phyloP scores from a whole-genome alignment of 2,888 invertebrate species.

The Calliopum simillimum region DNA sequence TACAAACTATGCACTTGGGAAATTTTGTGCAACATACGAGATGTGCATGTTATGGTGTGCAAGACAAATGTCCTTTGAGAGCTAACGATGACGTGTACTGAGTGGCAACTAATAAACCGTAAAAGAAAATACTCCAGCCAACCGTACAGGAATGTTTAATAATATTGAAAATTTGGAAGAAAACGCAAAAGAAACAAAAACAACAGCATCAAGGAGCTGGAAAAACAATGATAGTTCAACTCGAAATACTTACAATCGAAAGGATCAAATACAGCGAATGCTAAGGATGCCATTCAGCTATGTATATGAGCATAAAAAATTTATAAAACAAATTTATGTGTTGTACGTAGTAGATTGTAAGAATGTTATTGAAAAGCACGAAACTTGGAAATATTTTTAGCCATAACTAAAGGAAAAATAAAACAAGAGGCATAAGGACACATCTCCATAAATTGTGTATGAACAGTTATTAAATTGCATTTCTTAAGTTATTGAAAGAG shows the following conservation, averaged over 20 bases:
- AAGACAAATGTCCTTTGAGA: constrained; percentile 12
- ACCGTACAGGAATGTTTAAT: constrained; percentile 30
- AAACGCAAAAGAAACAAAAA: not conserved
- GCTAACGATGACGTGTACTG: constrained; percentile 1
- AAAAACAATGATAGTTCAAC: too few species aligned
- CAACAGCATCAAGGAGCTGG: not conserved
- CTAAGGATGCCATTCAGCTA: too few species aligned
- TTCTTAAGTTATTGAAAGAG: too few species aligned
- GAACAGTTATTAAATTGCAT: not conserved
- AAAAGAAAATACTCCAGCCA: constrained; percentile 37
- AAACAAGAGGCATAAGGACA: not conserved
- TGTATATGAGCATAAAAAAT: too few species aligned
- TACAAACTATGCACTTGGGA: constrained; percentile 27
- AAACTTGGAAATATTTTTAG: not conserved
- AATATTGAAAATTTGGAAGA: not conserved
- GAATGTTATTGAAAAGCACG: not conserved
- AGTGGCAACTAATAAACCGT: constrained; percentile 42
- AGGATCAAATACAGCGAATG: too few species aligned
- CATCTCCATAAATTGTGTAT: not conserved
- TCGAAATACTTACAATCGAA: too few species aligned
- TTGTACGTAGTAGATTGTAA: too few species aligned
- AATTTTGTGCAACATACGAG: constrained; percentile 6
- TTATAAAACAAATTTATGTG: too few species aligned
- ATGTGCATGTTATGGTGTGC: constrained; percentile 16
- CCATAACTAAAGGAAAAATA: not conserved